Conservation (phyloP, 1,140 invertebrate genomes). For the Apis laboriosa region DNA sequence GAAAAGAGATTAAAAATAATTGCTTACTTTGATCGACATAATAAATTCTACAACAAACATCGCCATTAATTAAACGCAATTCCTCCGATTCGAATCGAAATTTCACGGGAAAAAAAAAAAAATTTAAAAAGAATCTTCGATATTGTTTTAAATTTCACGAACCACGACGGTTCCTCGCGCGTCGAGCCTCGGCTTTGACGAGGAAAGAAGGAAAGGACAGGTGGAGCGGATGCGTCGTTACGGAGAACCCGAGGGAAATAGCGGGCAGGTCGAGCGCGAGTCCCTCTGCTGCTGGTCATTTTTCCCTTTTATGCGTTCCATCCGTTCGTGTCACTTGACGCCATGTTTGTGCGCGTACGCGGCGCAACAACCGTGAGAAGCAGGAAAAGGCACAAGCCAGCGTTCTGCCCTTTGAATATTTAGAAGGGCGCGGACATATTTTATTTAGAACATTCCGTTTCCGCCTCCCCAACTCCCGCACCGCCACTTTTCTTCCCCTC, state of each 20-base stretch:
- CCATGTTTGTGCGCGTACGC: constrained; percentile 41
- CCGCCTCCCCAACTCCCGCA: constrained; percentile 11
- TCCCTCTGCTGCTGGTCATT: constrained; percentile 73
- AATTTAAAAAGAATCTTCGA: too few species aligned
- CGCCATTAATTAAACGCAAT: too few species aligned
- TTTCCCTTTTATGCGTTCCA: constrained; percentile 78
- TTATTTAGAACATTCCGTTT: constrained; percentile 69
- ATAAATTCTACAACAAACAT: too few species aligned
- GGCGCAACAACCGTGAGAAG: neutral
- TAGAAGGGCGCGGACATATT: constrained; percentile 71
- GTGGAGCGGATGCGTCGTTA: constrained; percentile 46
- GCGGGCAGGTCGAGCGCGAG: constrained; percentile 47
- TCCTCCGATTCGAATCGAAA: too few species aligned
- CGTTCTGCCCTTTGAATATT: constrained; percentile 71
- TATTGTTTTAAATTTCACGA: constrained; percentile 52
- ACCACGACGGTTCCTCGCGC: constrained; percentile 8
- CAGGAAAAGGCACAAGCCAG: neutral
- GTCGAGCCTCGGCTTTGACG: neutral
- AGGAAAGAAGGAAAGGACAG: neutral
- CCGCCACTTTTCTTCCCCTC: neutral
- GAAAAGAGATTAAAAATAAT: too few species aligned
- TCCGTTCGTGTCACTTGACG: constrained; percentile 74
- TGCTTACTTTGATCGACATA: too few species aligned
- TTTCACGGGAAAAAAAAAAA: neutral
- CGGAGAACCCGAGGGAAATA: constrained; percentile 75